Conservation (phyloP, 2,888 invertebrate genomes). For the Tenthredo scrophulariae region DNA sequence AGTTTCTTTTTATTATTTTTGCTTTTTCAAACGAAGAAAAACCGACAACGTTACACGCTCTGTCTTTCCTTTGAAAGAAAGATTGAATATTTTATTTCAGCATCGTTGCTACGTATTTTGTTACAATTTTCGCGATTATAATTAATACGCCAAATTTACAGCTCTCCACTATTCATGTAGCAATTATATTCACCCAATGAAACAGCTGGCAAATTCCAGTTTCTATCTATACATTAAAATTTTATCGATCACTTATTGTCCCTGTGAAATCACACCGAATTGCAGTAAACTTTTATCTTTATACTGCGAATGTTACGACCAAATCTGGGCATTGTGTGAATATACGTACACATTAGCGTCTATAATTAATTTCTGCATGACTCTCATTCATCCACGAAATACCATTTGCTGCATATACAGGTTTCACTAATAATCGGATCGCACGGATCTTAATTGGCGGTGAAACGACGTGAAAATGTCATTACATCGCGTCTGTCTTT, state of each 20-base stretch:
- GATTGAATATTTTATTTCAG: slow-evolving; percentile 7
- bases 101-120: neutral
- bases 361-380: neutral
- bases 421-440: neutral
- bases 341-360: neutral
- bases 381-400: neutral
- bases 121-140: neutral
- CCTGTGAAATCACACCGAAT: neutral
- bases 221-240: neutral
- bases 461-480: neutral
- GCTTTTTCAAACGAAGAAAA: neutral
- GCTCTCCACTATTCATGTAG: neutral
- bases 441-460: neutral
- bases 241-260: neutral
- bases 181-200: neutral
- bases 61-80: neutral
- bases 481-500: neutral
- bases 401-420: neutral
- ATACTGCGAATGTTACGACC: neutral
- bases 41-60: neutral
- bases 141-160: neutral
- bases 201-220: neutral
- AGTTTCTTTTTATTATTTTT: neutral
- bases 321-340: neutral
- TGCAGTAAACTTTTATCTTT: neutral